Evolutionary conservation across 2,797 vertebrate genomes (phyloP).

Genomic region (Lacerta agilis): DNA sequence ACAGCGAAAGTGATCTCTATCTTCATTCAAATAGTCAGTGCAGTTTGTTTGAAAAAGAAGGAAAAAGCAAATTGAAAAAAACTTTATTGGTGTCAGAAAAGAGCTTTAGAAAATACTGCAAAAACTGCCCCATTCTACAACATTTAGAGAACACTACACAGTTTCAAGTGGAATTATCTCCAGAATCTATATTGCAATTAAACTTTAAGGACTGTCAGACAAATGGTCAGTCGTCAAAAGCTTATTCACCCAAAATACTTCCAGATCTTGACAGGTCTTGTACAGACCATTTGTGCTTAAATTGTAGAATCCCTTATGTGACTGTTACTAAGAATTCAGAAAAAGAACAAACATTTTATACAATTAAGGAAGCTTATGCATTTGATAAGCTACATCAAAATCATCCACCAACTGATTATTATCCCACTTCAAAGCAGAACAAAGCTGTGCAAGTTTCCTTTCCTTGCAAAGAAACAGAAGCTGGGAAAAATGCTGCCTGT

Average conservation of each 20-base stretch:
- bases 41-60: neutral
- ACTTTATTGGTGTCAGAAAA: neutral
- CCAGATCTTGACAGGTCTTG: neutral
- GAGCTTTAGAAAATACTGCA: neutral
- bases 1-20: slow-evolving; percentile 10
- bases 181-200: neutral
- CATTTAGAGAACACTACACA: neutral
- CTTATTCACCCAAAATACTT: neutral
- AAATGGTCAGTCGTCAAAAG: neutral
- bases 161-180: neutral
- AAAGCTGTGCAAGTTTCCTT: slow-evolving; percentile 25
- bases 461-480: slow-evolving; percentile 10
- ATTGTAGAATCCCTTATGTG: neutral
- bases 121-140: neutral
- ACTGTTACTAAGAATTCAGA: neutral
- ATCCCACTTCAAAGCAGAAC: neutral
- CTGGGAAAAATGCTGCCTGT: neutral
- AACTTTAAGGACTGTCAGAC: neutral
- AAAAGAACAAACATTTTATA: neutral
- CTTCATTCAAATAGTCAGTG: neutral
- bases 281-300: neutral
- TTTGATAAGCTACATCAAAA: slow-evolving; percentile 4
- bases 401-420: neutral
- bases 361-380: slow-evolving; percentile 1
- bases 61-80: neutral